Conservation (phyloP, 2,888 invertebrate species). For the Hoplodrina ambigua region DNA sequence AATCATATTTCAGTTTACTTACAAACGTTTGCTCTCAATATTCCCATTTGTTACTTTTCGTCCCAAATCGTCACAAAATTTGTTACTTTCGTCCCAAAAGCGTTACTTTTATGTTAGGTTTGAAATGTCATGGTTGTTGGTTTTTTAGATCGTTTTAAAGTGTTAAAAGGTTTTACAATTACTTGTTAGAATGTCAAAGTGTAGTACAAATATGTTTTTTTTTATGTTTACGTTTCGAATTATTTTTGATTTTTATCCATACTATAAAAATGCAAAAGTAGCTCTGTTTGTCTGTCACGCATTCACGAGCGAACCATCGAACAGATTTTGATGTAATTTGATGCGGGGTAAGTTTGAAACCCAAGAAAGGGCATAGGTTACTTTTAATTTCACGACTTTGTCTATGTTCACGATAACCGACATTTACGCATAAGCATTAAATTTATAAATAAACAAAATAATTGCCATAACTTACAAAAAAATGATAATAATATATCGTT, state of each 20-base stretch:
- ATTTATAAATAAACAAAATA: background rate
- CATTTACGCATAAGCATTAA: no score
- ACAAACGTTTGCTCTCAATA: slow-evolving; percentile 40
- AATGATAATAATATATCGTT: background rate
- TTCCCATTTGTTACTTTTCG: slow-evolving; percentile 44
- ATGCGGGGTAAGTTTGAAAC: no score
- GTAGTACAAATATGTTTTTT: slow-evolving; percentile 32
- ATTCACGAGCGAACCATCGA: no score
- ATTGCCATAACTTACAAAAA: slow-evolving; percentile 18
- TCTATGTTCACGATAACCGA: no score
- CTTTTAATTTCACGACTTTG: no score
- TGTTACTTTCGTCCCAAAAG: slow-evolving; percentile 26
- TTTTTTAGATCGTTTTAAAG: slow-evolving; percentile 29
- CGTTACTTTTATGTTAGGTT: slow-evolving; percentile 34
- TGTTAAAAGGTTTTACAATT: slow-evolving; percentile 40
- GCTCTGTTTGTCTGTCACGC: no score
- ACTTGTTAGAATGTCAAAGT: slow-evolving; percentile 26
- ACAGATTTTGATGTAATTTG: no score
- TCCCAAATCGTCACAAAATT: slow-evolving; percentile 17
- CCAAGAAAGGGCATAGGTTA: no score
- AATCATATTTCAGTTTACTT: slow-evolving; percentile 58
- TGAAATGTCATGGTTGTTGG: slow-evolving; percentile 6
- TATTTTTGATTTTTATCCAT: background rate
- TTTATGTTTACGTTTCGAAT: background rate
- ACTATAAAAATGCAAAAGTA: no score